Conservation (phyloP, 1,140 invertebrate species). For the Acyrthosiphon pisum region DNA sequence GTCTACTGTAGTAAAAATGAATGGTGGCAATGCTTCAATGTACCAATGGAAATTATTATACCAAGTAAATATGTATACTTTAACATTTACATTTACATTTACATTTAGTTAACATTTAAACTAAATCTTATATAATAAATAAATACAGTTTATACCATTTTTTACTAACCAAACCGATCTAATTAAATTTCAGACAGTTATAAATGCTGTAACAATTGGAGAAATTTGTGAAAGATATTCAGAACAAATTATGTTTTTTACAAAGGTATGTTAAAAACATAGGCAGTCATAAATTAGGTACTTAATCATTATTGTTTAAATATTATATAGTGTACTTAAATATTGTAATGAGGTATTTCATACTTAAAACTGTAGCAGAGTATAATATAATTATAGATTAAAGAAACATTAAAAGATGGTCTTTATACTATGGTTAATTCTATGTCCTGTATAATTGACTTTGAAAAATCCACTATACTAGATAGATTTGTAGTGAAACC, state of each 20-base stretch:
- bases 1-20: constrained; percentile 31
- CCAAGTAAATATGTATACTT: constrained; percentile 43
- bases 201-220: constrained; percentile 65
- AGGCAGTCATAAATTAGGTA: background rate
- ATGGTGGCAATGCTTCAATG: constrained; percentile 35
- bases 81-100: too few relatives aligned
- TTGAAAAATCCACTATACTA: constrained; percentile 64
- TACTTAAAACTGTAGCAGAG: background rate
- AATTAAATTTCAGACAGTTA: constrained; percentile 63
- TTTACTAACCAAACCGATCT: background rate
- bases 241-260: constrained; percentile 63
- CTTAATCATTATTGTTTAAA: background rate
- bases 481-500: constrained; percentile 44
- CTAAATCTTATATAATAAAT: background rate
- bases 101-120: background rate
- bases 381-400: constrained; percentile 62
- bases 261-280: constrained; percentile 63
- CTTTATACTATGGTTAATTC: constrained; percentile 62
- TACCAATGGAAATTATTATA: constrained; percentile 34
- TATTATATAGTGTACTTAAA: background rate
- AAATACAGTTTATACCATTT: background rate
- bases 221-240: constrained; percentile 63
- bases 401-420: constrained; percentile 63
- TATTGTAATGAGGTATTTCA: background rate
- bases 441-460: constrained; percentile 65